Base-by-base conservation (phyloP, 1,140 invertebrate genomes). In the Drosophila kepulauana region DNA sequence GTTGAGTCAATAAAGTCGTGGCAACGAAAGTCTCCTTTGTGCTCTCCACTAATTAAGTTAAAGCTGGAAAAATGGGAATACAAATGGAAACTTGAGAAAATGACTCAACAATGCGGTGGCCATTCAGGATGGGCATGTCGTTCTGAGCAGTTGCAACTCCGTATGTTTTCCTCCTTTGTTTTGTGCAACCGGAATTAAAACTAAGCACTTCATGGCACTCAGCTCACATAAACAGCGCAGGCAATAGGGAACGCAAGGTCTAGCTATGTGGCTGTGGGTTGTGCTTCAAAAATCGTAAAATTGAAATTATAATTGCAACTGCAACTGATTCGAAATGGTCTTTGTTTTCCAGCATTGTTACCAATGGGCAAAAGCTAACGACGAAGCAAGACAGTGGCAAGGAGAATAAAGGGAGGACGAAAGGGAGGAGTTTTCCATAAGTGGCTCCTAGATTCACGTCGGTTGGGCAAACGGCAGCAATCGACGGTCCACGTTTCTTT, bases 281-380 rank as follows among this genome's bases (percentile, higher is more conserved):
- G 67, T 79, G 66, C 84, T 89, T 81, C 85, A 89, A 81, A 85
- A 89, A 75, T 81, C 84, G 81, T 89, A 88, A 87, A 88, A 88
- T 88, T 88, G 84, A 88, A 89, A 88, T 88, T 88, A 88, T 88
- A 88, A 89, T 88, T 69, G 67, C 72, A 62, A 81, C 82, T 87
- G 82, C 84, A 88, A 88, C 74, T 84, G 77, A 89, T 85, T 88
- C 74, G 70, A 63, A 54, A 67, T 25, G 57, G 45, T 52, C 51
- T 63, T 73, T 61, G 52, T 78, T 54, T 54, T 49, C 15, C 41
- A 15, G 38, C 54, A 48, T 51, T 59, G 75, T 66, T 62, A 20
- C 45, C 38, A 16, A 25, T 3, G 48, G 13, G 20, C 35, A 25
- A 38, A 38, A 16, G 52, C n/a, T 4, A 38, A 56, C 33, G 15